A percentile compares a stretch with the other conserved stretches of the same genome.
Evolutionary conservation across 2,797 vertebrate genomes (phyloP).

Genomic region (Acomys russatus): DNA sequence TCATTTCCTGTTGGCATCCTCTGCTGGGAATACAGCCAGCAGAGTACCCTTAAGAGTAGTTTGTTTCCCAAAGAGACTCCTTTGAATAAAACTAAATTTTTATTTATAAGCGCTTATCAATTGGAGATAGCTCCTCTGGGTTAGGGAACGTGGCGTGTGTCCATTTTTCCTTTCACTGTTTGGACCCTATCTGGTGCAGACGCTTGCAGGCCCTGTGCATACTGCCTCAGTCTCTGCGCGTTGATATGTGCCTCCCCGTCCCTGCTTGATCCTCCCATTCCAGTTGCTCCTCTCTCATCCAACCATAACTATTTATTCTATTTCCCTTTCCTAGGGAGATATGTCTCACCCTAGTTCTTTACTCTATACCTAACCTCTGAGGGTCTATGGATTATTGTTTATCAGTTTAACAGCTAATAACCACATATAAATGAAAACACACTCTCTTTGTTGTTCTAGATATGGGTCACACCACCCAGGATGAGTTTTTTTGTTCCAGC

Average conservation of each 20-base stretch:
- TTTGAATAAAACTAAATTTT: neutral
- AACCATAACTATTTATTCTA: neutral
- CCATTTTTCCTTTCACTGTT: no score
- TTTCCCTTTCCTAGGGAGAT: neutral
- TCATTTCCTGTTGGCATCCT: neutral
- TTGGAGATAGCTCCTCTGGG: neutral
- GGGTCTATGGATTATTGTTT: neutral
- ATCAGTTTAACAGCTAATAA: neutral
- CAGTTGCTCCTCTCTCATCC: neutral
- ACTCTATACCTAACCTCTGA: neutral
- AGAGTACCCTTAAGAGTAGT: neutral
- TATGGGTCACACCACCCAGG: neutral
- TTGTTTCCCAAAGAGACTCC: neutral
- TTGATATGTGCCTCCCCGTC: neutral
- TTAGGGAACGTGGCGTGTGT: neutral
- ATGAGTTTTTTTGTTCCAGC: neutral
- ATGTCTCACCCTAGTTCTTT: neutral
- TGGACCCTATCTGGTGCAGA: neutral
- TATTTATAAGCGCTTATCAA: neutral
- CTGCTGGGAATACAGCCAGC: neutral
- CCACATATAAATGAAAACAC: neutral
- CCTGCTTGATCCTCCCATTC: neutral
- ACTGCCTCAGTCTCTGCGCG: no score
- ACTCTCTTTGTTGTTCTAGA: neutral
- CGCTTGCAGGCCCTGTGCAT: neutral